Evolutionary conservation across 2,113 vertebrate species (phyloP).

Genomic region (Aptenodytes forsteri): DNA sequence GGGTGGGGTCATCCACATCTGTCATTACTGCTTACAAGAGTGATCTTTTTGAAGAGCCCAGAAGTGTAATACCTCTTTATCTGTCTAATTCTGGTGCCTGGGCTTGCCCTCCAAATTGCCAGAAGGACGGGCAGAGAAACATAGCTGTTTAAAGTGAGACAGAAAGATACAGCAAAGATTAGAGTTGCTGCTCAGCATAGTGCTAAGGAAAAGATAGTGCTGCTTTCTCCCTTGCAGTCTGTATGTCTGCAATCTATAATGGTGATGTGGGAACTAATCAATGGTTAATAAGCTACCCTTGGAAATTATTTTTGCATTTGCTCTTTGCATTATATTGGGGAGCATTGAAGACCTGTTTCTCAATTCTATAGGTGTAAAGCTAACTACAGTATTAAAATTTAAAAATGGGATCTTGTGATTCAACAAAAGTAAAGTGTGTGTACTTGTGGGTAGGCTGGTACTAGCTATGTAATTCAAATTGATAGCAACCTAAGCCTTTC

Average conservation of each 20-base stretch:
- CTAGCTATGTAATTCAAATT: not conserved
- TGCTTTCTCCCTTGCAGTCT: not conserved
- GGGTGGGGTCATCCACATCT: not conserved
- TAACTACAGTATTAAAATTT: not conserved
- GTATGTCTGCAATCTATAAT: fast-evolving
- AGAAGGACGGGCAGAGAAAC: not conserved
- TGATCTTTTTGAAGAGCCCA: not conserved
- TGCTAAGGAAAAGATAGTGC: not conserved
- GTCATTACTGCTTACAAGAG: not conserved
- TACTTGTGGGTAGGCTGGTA: not conserved
- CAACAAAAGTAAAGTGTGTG: not conserved
- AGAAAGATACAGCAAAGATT: not conserved
- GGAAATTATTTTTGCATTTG: not conserved
- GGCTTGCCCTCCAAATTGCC: not conserved
- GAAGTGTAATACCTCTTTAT: not conserved
- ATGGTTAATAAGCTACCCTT: not conserved
- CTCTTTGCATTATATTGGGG: not conserved
- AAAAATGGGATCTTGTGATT: not conserved
- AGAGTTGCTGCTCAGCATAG: not conserved
- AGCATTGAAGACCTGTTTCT: not conserved
- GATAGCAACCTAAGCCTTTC: not conserved
- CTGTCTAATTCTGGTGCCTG: not conserved
- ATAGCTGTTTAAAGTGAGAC: not conserved
- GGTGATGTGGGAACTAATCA: not conserved
- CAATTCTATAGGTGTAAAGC: not conserved